A percentile compares a stretch with the other conserved stretches of the same genome.
Conservation (phyloP, 2,888 invertebrate species). For the Ctenicera cuprea region DNA sequence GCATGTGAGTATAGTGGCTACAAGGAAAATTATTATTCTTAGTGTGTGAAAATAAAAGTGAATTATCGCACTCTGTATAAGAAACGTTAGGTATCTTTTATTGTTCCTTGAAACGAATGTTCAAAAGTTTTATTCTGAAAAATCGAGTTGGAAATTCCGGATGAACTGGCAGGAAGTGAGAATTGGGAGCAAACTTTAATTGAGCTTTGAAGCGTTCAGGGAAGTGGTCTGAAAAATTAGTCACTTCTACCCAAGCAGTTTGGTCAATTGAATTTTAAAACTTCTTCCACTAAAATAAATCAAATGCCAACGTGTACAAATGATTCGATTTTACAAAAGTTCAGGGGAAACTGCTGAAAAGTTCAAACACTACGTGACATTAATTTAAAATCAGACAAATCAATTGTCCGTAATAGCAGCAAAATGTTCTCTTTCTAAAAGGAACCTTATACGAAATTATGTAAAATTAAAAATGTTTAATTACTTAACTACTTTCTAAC, state of each 20-base stretch:
- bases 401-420: background rate
- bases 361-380: conserved; percentile 19
- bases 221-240: conserved; percentile 43
- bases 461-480: too few relatives aligned
- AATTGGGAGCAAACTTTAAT: conserved; percentile 44
- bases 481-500: too few relatives aligned
- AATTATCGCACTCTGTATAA: conserved; percentile 40
- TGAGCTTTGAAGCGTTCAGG: conserved; percentile 42
- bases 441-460: background rate
- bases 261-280: conserved; percentile 34
- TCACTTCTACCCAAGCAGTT: conserved; percentile 17
- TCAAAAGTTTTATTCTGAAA: conserved; percentile 46
- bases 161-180: conserved; percentile 44
- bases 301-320: conserved; percentile 34
- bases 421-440: background rate
- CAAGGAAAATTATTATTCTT: conserved; percentile 30
- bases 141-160: conserved; percentile 48
- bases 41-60: conserved; percentile 46
- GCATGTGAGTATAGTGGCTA: background rate
- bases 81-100: conserved; percentile 40
- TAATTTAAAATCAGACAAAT: conserved; percentile 12
- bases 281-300: conserved; percentile 14
- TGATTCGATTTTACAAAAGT: conserved; percentile 26
- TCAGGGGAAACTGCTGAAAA: background rate
- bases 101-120: conserved; percentile 46